Conservation (phyloP, 2,888 invertebrate genomes). For the Escarpia spicata region DNA sequence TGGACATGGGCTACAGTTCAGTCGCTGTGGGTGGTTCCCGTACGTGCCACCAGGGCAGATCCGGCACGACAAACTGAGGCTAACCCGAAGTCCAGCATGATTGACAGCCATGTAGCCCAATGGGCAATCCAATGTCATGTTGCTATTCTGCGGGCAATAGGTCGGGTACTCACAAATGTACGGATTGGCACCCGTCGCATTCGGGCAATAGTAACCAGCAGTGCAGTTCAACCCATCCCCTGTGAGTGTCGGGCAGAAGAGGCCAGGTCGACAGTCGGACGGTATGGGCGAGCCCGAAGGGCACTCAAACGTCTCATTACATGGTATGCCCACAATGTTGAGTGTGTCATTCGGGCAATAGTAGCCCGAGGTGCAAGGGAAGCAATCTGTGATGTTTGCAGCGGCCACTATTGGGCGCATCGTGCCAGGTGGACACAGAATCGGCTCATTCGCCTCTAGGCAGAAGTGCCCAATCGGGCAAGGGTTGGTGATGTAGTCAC, state of each 20-base stretch:
- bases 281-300: slow-evolving; percentile 54
- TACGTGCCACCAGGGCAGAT: slow-evolving; percentile 59
- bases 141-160: slow-evolving; percentile 59
- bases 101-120: slow-evolving; percentile 55
- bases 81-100: slow-evolving; percentile 52
- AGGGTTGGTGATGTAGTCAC: slow-evolving; percentile 49
- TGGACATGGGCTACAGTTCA: slow-evolving; percentile 55
- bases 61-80: slow-evolving; percentile 48
- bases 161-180: slow-evolving; percentile 53
- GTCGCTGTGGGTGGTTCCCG: slow-evolving; percentile 54
- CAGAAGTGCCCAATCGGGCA: slow-evolving; percentile 62
- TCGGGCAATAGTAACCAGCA: slow-evolving; percentile 59
- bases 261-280: slow-evolving; percentile 53
- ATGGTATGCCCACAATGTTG: slow-evolving; percentile 58
- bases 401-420: slow-evolving; percentile 57
- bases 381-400: slow-evolving; percentile 49
- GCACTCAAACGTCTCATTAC: slow-evolving; percentile 56
- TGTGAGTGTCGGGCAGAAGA: slow-evolving; percentile 52
- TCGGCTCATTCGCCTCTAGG: slow-evolving; percentile 53
- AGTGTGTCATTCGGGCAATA: slow-evolving; percentile 58
- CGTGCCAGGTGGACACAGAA: slow-evolving; percentile 58
- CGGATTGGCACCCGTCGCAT: slow-evolving; percentile 51
- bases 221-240: slow-evolving; percentile 48
- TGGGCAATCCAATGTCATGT: slow-evolving; percentile 54
- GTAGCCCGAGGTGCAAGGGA: slow-evolving; percentile 46